phyloP scores from a whole-genome alignment of 37 sponge, comb jelly and placozoan species.

The Cladorhizidae sp. region DNA sequence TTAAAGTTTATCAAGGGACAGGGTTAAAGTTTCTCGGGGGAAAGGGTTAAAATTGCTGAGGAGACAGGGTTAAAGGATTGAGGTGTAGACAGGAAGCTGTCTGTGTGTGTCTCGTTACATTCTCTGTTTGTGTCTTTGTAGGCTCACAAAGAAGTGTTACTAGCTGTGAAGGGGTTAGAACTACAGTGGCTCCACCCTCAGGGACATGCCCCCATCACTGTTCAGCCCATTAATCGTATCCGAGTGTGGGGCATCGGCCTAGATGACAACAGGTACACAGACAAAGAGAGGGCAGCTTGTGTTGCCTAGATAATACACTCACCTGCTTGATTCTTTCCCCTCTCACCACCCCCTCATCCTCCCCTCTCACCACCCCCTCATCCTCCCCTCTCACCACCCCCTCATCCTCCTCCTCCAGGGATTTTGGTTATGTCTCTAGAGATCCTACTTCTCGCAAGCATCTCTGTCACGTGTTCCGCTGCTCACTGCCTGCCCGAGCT shows the following conservation, averaged over 20 bases:
- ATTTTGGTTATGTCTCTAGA: slow-evolving; percentile 83
- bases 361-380: too few species aligned
- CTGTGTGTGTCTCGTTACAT: too few species aligned
- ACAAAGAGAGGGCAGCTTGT: background rate
- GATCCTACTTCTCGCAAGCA: slow-evolving; percentile 44
- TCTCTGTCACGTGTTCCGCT: slow-evolving; percentile 82
- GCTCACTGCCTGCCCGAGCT: slow-evolving; percentile 65
- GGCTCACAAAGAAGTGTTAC: slow-evolving; percentile 28
- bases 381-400: too few species aligned
- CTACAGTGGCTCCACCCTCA: slow-evolving; percentile 48
- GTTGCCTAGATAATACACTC: background rate
- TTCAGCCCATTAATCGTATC: slow-evolving; percentile 71
- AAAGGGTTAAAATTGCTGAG: too few species aligned
- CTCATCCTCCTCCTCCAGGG: slow-evolving; percentile 28
- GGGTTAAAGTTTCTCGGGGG: too few species aligned
- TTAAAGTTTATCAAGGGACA: too few species aligned
- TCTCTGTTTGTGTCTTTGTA: too few species aligned
- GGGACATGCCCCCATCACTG: slow-evolving; percentile 1
- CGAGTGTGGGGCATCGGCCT: slow-evolving; percentile 85
- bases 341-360: too few species aligned
- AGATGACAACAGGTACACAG: slow-evolving; percentile 62
- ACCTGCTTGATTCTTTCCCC: background rate
- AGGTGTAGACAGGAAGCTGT: too few species aligned
- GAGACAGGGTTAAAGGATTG: too few species aligned
- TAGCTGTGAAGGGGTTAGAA: slow-evolving; percentile 55